phyloP scores from a whole-genome alignment of 2,888 invertebrate genomes.

The Endomychus coccineus region DNA sequence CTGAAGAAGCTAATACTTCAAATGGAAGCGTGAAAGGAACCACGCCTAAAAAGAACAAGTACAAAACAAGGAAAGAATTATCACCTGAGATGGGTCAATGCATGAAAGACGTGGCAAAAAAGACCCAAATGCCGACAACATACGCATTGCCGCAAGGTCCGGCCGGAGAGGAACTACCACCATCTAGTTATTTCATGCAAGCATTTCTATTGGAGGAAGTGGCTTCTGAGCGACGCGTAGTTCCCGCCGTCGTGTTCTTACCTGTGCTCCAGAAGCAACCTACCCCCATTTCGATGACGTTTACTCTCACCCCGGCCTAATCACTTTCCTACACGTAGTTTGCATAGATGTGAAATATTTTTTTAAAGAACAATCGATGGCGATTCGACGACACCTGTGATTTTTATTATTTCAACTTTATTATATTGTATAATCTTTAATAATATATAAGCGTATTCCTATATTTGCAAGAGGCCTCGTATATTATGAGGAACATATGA shows the following conservation, averaged over 20 bases:
- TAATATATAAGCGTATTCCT: slow-evolving; percentile 36
- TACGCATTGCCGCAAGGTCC: slow-evolving; percentile 55
- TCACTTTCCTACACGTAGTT: slow-evolving; percentile 37
- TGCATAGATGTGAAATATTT: slow-evolving; percentile 43
- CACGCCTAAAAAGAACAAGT: slow-evolving; percentile 22
- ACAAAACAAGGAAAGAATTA: slow-evolving; percentile 23
- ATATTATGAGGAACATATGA: slow-evolving; percentile 44
- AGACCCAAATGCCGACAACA: slow-evolving; percentile 52
- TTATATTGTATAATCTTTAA: slow-evolving; percentile 29
- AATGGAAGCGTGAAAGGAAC: slow-evolving; percentile 31
- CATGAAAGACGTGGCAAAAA: slow-evolving; percentile 49
- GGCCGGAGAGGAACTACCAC: slow-evolving; percentile 19
- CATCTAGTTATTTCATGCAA: slow-evolving; percentile 71
- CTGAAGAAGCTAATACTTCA: slow-evolving; percentile 30
- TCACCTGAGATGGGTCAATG: slow-evolving; percentile 46
- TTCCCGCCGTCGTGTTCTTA: slow-evolving; percentile 88
- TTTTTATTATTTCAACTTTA: slow-evolving; percentile 43
- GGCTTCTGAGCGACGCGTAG: slow-evolving; percentile 52
- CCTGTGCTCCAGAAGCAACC: slow-evolving; percentile 84
- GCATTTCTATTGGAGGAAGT: slow-evolving; percentile 77
- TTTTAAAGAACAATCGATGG: slow-evolving; percentile 43
- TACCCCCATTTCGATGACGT: slow-evolving; percentile 81
- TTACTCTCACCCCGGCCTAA: slow-evolving; percentile 89
- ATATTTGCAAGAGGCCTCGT: slow-evolving; percentile 43
- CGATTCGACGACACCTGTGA: slow-evolving; percentile 49